These are phyloP conservation scores for Telmatherina bonti DNA, from an alignment of 2,797 vertebrate genomes.

Conservation along the genomic window DNA sequence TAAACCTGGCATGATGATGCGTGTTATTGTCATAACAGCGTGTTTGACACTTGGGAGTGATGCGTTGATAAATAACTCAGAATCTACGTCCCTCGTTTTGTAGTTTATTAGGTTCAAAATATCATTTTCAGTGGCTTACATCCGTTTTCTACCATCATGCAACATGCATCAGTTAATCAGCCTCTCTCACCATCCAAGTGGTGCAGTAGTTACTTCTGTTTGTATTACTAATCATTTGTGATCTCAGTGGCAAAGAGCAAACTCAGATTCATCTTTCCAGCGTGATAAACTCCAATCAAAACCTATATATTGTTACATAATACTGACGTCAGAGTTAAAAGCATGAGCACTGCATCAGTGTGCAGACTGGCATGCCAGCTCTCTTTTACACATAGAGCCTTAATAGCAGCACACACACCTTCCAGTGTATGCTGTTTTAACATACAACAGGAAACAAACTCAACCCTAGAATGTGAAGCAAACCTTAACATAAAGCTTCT, in stretches of 20 bases:
- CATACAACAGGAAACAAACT: not conserved
- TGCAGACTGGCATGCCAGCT: not conserved
- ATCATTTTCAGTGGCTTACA: not conserved
- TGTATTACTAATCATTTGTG: slow-evolving; percentile 12
- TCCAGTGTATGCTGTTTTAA: not conserved
- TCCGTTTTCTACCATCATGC: slow-evolving; percentile 20
- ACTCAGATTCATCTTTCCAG: not conserved
- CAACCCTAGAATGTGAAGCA: not conserved
- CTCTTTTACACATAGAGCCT: not conserved
- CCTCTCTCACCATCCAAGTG: slow-evolving; percentile 38
- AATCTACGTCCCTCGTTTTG: not conserved
- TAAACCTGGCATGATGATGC: slow-evolving; percentile 1
- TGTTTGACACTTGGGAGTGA: not conserved
- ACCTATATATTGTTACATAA: too few relatives aligned
- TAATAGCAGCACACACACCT: not conserved
- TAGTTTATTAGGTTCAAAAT: not conserved
- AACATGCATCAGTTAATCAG: slow-evolving; percentile 53
- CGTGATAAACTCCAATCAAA: too few relatives aligned
- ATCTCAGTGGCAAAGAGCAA: slow-evolving; percentile 1
- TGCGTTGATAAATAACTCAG: not conserved
- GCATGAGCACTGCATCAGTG: not conserved
- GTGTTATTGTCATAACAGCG: slow-evolving; percentile 22
- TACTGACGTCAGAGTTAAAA: not conserved
- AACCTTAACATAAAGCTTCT: too few relatives aligned
- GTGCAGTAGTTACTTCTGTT: slow-evolving; percentile 40